Evolutionary conservation across 2,113 vertebrate genomes (phyloP).

Genomic region (Poeciliopsis occidentalis): DNA sequence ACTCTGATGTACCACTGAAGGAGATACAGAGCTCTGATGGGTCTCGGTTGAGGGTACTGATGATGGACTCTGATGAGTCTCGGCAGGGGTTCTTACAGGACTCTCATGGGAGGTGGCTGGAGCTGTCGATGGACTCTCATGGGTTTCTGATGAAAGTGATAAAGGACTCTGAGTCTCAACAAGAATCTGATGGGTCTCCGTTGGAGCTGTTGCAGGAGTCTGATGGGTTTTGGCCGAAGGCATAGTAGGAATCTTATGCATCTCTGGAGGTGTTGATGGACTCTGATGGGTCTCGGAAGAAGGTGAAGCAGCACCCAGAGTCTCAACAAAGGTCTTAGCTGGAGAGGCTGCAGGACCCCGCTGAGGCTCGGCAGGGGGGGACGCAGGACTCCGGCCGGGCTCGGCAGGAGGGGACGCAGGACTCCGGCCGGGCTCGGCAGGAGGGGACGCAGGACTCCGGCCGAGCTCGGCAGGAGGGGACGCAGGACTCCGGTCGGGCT

Average conservation of each 20-base stretch:
- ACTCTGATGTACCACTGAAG: too few relatives aligned
- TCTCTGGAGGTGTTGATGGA: not conserved
- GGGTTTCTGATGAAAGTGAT: too few relatives aligned
- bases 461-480: not conserved
- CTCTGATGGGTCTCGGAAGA: not conserved
- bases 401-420: not conserved
- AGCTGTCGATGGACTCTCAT: not conserved
- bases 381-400: too few relatives aligned
- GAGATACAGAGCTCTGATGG: not conserved
- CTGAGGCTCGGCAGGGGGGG: not conserved
- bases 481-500: not conserved
- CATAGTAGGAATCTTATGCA: not conserved
- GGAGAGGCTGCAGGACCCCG: not conserved
- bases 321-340: constrained; percentile 2
- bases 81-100: not conserved
- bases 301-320: not conserved
- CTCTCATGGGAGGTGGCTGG: not conserved
- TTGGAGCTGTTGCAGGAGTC: not conserved
- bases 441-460: not conserved
- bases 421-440: not conserved
- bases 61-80: not conserved
- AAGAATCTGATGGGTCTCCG: not conserved
- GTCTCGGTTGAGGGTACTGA: not conserved
- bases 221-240: not conserved
- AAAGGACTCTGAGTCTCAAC: too few relatives aligned